phyloP scores from a whole-genome alignment of 2,113 vertebrate species.

The Indicator indicator region DNA sequence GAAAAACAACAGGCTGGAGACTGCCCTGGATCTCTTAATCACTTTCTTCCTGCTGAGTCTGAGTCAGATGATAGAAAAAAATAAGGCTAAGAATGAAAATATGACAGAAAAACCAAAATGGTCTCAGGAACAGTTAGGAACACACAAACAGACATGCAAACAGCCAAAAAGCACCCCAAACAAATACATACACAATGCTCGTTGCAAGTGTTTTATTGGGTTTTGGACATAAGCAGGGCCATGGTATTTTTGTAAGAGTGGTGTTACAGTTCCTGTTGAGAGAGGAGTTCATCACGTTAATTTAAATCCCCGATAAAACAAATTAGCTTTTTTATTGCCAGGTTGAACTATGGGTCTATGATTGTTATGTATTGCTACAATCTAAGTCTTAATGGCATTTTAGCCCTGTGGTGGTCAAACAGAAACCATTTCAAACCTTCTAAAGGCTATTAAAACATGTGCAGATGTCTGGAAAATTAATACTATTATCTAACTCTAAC shows the following conservation, averaged over 20 bases:
- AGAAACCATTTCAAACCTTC: constrained; percentile 76
- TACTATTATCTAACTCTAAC: constrained; percentile 80
- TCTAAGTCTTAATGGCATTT: constrained; percentile 78
- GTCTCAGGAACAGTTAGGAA: background rate
- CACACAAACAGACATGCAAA: background rate
- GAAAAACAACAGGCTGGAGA: background rate
- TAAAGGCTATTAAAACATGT: constrained; percentile 82
- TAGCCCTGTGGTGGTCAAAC: constrained; percentile 78
- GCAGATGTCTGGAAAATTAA: constrained; percentile 85
- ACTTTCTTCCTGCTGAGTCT: background rate
- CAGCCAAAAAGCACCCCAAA: background rate
- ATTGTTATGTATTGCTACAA: constrained; percentile 76
- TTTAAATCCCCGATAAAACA: constrained; percentile 74
- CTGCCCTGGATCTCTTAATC: background rate
- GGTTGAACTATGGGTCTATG: constrained; percentile 60
- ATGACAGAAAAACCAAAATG: background rate
- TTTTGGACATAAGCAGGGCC: background rate
- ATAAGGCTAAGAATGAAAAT: background rate
- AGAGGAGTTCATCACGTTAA: constrained; percentile 61
- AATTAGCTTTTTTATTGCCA: constrained; percentile 74
- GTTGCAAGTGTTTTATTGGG: background rate
- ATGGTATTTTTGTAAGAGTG: constrained; percentile 1
- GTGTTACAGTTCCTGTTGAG: constrained; percentile 11
- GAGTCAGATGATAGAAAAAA: background rate
- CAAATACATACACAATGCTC: background rate